Evolutionary conservation across 1,140 invertebrate genomes (phyloP), one percentile per base, ranked within the genome.

Genomic region (Drosophila melanica): DNA sequence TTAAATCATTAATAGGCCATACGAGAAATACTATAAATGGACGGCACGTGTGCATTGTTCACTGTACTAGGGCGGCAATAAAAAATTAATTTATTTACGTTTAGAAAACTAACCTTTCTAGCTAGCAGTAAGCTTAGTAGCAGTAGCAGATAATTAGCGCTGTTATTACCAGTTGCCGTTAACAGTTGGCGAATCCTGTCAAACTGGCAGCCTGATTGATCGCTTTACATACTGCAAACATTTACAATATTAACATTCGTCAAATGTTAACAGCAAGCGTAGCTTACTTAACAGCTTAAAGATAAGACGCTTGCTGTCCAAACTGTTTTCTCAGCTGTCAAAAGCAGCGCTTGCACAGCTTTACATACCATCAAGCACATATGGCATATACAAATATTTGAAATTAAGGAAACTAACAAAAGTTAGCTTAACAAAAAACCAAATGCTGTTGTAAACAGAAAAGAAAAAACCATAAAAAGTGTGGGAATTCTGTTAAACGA

Each of bases 31-130:
- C 10, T 65, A 35, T 27, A 7, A 50, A 35, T 57, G 23, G 12
- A 12, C 23, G 64, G 70, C 65, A 41, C 70, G 64, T 73, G 50
- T 73, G 18, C 30, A 53, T 51, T 33, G 60, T 44, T 62, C 16
- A 48, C 33, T 47, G 33, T 1, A 37, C 37, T 54, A 48, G 16
- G 16, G 10, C 27, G 3, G 23, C 23, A 27, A 33, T 45, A 18
- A 45, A 45, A 58, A 30, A 16, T 33, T 33, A 5, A 39, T 44
- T 53, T 55, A 47, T 65, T 47, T 65, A 65, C 37, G 41, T 30
- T 67, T 60, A 8, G 10, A 23, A 45, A 35, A 60, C 20, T 4
- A 60, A 14, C 23, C 6, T 10, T 4, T 33, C 41, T 5, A 69
- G 35, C 18, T 5, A 69, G 35, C 18, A 48, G 7, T 11, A 2